Base-by-base conservation (phyloP, 2,797 vertebrate species). In the Siniperca undulata region DNA sequence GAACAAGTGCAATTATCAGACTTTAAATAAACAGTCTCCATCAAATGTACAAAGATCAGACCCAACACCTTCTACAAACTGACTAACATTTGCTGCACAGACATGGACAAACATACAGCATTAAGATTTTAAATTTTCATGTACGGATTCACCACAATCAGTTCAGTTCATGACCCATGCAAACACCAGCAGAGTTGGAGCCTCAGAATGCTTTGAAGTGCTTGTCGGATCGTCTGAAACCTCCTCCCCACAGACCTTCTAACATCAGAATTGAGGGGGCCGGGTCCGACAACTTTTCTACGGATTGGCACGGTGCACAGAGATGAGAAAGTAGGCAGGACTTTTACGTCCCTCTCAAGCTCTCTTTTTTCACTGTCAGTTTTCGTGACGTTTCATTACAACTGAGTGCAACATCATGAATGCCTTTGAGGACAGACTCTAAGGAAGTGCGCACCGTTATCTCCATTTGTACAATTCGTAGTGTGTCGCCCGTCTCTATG, bases 1-100 rank as follows among this genome's bases (percentile, higher is more conserved):
- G 72, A 91, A 94, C 85, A 90, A 90, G 74, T 42, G 77, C 70
- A 64, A 76, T 87, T 87, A 84, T 52, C 50, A 72, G 64, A 46
- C 42, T n/a, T 56, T 17, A 58, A 2, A 59, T 46, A 34, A 24
- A 53, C 20, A 34, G 36, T 55, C 24, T 20, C 46, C 38, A 13
- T 48, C 14, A 70, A 50, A 64, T 50, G 64, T 72, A 42, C 3
- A 70, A 58, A 80, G n/a, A 83, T 22, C 46, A 40, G 30, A 36
- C 44, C 14, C 42, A 68, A 3, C 9, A 14, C 5, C 42, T 27
- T 40, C 40, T 24, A 38, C 10, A 42, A 53, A 46, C 8, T 1
- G 68, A 53, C 20, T 30, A 27, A 59, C 20, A 55, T 17, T 24
- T 44, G n/a, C 50, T 16, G 42, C n/a, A 20, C 13, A 58, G 65